Base-by-base conservation (phyloP, 2,888 invertebrate genomes). In the Aporophyla nigra region DNA sequence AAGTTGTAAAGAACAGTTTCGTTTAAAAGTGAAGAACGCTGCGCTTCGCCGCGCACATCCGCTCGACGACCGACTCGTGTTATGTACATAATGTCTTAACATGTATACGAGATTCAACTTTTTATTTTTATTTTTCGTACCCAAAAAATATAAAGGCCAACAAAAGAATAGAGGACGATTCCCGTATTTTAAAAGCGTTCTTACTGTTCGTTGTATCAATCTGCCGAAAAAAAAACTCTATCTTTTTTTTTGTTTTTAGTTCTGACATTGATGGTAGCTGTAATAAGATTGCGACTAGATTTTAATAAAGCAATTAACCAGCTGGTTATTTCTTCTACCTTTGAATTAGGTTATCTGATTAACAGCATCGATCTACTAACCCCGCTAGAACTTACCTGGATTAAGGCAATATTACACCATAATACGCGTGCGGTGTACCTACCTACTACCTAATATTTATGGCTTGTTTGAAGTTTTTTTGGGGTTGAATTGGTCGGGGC, bases 11-110 rank as follows among this genome's bases (percentile, higher is more conserved):
- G 74, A 73, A 68, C 68, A 83, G 75, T 83, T 79, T 78, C 58
- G 85, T 76, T 76, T 83, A 71, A 81, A 86, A 83, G 81, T 80
- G 67, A 78, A 80, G 78, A 75, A 78, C 78, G 80, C 58, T 66
- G 76, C 76, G 87, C 83, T 83, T 68, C 61, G n/a, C 70, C 51
- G 85, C 76, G 46, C 70, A 33, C 75, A 59, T 69, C 73, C 58
- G 68, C 63, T 51, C 51, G 53, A 43, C 46, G 27, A 67, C 71
- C 56, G 58, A 62, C 21, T 73, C 16, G 24, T 76, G 24, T 58
- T 46, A 58, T 74, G 58, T 75, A 75, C 59, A 63, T 67, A 71
- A 58, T 53, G 27, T 67, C 33, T 33, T 49, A 51, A 58, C n/a
- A 71, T 49, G 66, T 62, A 49, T 24, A 24, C 33, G 66, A 67